A percentile compares a stretch with the other conserved stretches of the same genome.
phyloP scores from a whole-genome alignment of 2,888 invertebrate species.

The Himalopsyche tibetana region DNA sequence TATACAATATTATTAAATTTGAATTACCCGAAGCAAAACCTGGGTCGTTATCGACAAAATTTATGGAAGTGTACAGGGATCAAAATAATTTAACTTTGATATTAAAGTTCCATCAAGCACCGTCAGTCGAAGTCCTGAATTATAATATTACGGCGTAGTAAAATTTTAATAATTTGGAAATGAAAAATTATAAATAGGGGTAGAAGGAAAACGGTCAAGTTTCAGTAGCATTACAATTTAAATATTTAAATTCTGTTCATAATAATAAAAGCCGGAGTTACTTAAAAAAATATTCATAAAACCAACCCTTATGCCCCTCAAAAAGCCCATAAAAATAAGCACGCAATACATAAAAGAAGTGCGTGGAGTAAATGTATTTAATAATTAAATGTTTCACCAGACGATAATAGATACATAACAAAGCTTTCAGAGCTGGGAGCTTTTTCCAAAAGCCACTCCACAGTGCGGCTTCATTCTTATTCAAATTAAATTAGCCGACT shows the following conservation, averaged over 20 bases:
- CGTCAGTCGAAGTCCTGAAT: no score
- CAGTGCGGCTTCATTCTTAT: slow-evolving; percentile 63
- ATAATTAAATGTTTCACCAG: slow-evolving; percentile 58
- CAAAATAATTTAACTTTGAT: no score
- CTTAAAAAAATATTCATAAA: slow-evolving; percentile 39
- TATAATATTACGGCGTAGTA: background rate
- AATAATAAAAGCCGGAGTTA: slow-evolving; percentile 34
- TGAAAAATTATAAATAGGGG: background rate
- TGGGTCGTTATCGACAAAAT: no score
- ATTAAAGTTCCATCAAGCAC: no score
- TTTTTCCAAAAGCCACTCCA: slow-evolving; percentile 57
- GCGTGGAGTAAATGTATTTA: slow-evolving; percentile 43
- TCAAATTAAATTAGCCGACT: slow-evolving; percentile 65
- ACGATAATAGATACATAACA: slow-evolving; percentile 64
- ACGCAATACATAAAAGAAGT: slow-evolving; percentile 48
- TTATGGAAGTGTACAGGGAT: no score
- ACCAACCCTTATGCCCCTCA: slow-evolving; percentile 40
- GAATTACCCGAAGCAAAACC: no score
- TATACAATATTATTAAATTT: no score
- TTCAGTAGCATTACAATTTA: slow-evolving; percentile 13
- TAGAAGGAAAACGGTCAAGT: slow-evolving; percentile 29
- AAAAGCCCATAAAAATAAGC: slow-evolving; percentile 46
- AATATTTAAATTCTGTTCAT: slow-evolving; percentile 32
- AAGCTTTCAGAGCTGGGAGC: slow-evolving; percentile 61
- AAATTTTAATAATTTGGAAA: background rate